Conservation (phyloP, 2,888 invertebrate genomes). For the Plebejus melissa region DNA sequence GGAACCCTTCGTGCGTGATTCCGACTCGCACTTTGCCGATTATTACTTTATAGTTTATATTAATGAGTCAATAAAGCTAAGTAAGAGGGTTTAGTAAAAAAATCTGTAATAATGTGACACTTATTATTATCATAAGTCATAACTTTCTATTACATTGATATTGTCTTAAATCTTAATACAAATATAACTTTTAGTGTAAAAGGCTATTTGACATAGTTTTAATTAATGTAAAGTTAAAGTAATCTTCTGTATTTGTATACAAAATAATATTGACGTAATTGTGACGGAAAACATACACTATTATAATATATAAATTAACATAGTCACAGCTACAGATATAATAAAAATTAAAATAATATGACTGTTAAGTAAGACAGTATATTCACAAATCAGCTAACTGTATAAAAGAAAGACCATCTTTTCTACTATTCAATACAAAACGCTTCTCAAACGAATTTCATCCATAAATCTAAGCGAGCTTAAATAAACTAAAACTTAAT, state of each 20-base stretch:
- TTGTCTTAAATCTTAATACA: constrained; percentile 27
- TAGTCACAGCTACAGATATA: constrained; percentile 10
- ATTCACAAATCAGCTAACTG: neutral
- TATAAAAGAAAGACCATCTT: neutral
- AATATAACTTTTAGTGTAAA: constrained; percentile 11
- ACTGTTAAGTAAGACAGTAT: neutral
- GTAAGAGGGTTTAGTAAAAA: constrained; percentile 11
- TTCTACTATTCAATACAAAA: neutral
- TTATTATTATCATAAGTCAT: constrained; percentile 18
- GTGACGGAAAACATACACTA: neutral
- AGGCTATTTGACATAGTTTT: constrained; percentile 15
- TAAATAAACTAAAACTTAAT: neutral
- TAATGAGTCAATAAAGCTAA: constrained; percentile 5
- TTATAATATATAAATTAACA: neutral
- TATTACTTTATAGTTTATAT: neutral
- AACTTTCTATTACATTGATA: constrained; percentile 18
- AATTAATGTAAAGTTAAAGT: neutral
- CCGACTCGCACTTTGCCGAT: too few species aligned
- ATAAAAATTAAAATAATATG: neutral
- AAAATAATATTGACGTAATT: neutral
- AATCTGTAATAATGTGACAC: constrained; percentile 12
- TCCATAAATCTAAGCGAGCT: neutral
- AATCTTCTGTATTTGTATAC: neutral
- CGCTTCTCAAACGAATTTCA: neutral
- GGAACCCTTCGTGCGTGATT: too few species aligned